Evolutionary conservation across 1,140 invertebrate species (phyloP).

Genomic region (Drosophila cardini): DNA sequence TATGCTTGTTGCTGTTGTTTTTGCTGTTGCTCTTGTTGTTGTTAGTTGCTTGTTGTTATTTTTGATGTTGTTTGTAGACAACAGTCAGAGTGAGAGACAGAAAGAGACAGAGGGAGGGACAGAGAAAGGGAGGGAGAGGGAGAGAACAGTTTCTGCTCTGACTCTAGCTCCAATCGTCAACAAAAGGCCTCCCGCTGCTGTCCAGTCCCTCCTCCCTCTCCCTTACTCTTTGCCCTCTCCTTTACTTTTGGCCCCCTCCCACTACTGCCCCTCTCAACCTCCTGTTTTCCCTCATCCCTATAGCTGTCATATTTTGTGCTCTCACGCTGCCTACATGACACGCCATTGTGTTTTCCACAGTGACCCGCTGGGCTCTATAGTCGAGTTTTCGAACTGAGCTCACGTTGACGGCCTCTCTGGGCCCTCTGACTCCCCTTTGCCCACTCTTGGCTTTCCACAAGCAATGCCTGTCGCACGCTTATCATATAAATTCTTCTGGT

Average conservation of each 20-base stretch:
- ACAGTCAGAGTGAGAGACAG: conserved; percentile 13
- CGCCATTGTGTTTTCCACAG: conserved; percentile 59
- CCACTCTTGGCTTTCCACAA: not conserved
- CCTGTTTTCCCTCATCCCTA: not conserved
- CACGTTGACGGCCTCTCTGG: conserved; percentile 50
- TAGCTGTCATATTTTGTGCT: conserved; percentile 78
- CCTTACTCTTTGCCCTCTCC: no score
- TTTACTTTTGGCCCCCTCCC: conserved; percentile 2
- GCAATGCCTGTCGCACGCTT: conserved; percentile 59
- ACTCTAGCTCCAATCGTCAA: conserved; percentile 34
- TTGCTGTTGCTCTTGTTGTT: conserved; percentile 42
- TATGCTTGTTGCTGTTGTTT: conserved; percentile 59
- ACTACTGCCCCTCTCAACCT: not conserved
- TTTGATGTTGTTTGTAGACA: conserved; percentile 79
- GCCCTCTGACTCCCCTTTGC: no score
- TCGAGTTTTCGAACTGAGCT: conserved; percentile 46
- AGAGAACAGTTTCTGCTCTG: conserved; percentile 5
- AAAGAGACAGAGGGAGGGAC: not conserved
- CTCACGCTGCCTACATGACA: conserved; percentile 57
- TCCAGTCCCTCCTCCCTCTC: conserved; percentile 1
- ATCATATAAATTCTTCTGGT: conserved; percentile 78
- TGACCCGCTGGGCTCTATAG: conserved; percentile 61
- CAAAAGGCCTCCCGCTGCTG: conserved; percentile 75
- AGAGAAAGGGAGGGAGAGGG: conserved; percentile 6
- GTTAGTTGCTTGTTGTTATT: conserved; percentile 75